Conservation (phyloP, 92 coral and sea anemone genomes). For the Meandrina meandrites region DNA sequence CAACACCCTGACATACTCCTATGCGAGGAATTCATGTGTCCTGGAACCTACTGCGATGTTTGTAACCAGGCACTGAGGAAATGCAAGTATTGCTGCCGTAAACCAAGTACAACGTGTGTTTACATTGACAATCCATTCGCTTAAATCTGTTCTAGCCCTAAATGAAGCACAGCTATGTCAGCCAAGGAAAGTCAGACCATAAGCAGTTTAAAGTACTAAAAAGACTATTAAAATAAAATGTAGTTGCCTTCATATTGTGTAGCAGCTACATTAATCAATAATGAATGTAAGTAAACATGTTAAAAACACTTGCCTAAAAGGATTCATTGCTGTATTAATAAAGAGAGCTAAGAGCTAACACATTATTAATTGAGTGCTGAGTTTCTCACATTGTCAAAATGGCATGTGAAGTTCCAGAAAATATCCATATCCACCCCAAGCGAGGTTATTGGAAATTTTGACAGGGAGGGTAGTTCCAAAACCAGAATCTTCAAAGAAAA, state of each 20-base stretch:
- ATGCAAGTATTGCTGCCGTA: slow-evolving; percentile 31
- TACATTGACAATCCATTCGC: not conserved
- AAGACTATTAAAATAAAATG: not conserved
- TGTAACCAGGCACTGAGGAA: not conserved
- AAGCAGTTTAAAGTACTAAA: not conserved
- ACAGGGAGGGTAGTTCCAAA: no score
- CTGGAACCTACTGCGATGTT: not conserved
- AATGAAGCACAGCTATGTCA: not conserved
- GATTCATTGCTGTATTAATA: not conserved
- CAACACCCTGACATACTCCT: not conserved
- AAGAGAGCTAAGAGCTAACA: not conserved
- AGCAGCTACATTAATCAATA: not conserved
- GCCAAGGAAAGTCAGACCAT: not conserved
- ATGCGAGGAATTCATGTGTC: slow-evolving; percentile 13
- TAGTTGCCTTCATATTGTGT: not conserved
- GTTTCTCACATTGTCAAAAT: not conserved
- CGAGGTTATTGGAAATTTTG: no score
- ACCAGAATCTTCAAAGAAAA: no score
- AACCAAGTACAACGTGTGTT: not conserved
- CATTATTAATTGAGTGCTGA: not conserved
- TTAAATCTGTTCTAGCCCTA: not conserved
- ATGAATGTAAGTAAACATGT: not conserved
- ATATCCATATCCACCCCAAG: no score
- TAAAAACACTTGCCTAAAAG: not conserved
- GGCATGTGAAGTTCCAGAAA: no score